Evolutionary conservation across 2,888 invertebrate species (phyloP).

Genomic region (Anodontia alba): DNA sequence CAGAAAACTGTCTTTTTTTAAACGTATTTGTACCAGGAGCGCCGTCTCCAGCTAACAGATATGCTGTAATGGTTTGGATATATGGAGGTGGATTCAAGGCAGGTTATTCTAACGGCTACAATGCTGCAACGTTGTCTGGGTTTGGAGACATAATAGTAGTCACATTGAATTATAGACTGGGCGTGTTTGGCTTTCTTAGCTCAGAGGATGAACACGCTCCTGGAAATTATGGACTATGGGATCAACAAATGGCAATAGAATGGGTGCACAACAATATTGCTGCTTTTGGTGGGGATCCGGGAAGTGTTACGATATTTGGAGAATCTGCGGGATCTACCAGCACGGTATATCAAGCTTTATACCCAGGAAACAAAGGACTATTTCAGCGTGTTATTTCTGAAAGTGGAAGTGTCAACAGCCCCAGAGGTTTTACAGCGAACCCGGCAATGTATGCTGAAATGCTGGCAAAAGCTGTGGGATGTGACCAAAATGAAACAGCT

Average conservation of each 20-base stretch:
- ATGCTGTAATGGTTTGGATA: constrained; percentile 55
- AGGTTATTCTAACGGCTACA: constrained; percentile 26
- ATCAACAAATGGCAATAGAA: constrained; percentile 55
- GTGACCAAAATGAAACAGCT: not conserved
- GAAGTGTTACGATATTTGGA: constrained; percentile 52
- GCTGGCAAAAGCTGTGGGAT: not conserved
- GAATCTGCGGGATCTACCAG: constrained; percentile 51
- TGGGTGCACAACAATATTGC: constrained; percentile 56
- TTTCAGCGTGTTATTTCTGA: constrained; percentile 48
- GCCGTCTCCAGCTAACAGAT: not conserved
- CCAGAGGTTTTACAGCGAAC: constrained; percentile 11
- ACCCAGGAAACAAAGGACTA: constrained; percentile 49
- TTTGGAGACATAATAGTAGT: constrained; percentile 39
- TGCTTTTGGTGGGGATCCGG: constrained; percentile 38
- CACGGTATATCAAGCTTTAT: constrained; percentile 46
- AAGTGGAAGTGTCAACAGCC: constrained; percentile 46
- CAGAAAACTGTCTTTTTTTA: constrained; percentile 47
- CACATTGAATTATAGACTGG: constrained; percentile 51
- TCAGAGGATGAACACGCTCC: constrained; percentile 26
- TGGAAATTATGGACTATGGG: constrained; percentile 58
- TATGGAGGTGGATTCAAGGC: constrained; percentile 42
- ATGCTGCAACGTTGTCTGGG: constrained; percentile 12
- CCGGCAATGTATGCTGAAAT: constrained; percentile 17
- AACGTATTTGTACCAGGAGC: constrained; percentile 46
- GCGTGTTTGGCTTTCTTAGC: constrained; percentile 48